These are phyloP conservation scores for Ictidomys tridecemlineatus DNA, from an alignment of 2,113 vertebrate genomes.

Conservation along the genomic window DNA sequence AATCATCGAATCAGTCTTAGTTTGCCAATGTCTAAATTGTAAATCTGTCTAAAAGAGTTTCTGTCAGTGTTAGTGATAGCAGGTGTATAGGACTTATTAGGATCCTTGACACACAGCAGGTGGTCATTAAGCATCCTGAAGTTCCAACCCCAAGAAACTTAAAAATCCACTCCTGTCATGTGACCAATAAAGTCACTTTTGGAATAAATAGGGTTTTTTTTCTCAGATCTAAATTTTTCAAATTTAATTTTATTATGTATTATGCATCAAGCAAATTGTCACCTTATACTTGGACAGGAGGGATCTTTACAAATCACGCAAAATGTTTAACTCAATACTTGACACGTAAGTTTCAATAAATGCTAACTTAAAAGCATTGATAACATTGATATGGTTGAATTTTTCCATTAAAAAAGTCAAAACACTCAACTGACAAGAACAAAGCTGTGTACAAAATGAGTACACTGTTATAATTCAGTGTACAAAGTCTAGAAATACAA, in stretches of 20 bases:
- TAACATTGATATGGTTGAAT: conserved; percentile 30
- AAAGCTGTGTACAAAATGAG: neutral
- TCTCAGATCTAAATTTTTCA: neutral
- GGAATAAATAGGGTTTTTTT: neutral
- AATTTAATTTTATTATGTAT: neutral
- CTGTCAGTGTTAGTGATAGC: neutral
- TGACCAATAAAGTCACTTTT: neutral
- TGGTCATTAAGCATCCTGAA: neutral
- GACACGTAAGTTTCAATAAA: neutral
- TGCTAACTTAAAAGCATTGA: neutral
- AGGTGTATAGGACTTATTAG: neutral
- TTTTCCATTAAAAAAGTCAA: conserved; percentile 53
- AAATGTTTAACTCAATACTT: neutral
- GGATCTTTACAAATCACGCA: neutral
- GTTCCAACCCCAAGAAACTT: neutral
- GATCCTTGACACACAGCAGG: neutral
- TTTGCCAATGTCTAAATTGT: neutral
- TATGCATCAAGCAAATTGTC: neutral
- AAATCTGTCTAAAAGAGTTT: neutral
- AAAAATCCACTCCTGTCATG: neutral
- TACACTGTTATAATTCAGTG: neutral
- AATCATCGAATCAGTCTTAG: neutral
- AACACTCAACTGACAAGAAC: conserved; percentile 25
- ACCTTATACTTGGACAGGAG: neutral
- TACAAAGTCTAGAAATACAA: neutral